Percentiles rank a stretch among this genome's conserved stretches.
Evolutionary conservation across 2,888 invertebrate genomes (phyloP).

Genomic region (Ellobium chinense): DNA sequence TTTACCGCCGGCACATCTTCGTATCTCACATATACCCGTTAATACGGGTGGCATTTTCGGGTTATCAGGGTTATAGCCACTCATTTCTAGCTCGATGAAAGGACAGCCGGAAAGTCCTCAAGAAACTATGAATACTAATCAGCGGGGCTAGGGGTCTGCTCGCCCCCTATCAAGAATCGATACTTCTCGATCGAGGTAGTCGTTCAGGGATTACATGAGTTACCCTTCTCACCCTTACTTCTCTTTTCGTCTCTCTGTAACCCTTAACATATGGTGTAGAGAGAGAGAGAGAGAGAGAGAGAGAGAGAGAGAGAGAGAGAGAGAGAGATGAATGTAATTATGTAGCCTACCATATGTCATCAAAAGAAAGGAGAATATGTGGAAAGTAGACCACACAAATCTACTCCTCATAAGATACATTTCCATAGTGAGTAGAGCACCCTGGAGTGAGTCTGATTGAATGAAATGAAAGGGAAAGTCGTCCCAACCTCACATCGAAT

Average conservation of each 20-base stretch:
- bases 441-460: too few relatives aligned
- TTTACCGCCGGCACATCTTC: neutral
- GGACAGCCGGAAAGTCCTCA: constrained; percentile 16
- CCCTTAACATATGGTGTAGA: too few relatives aligned
- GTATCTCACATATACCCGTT: constrained; percentile 7
- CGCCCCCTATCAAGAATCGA: constrained; percentile 1
- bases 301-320: constrained; percentile 25
- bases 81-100: constrained; percentile 12
- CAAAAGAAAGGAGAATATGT: too few relatives aligned
- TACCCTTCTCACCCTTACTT: neutral
- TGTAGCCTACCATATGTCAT: too few relatives aligned
- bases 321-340: too few relatives aligned
- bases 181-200: neutral
- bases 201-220: neutral
- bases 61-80: constrained; percentile 18
- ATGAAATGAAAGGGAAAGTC: too few relatives aligned
- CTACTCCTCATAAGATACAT: too few relatives aligned
- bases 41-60: neutral
- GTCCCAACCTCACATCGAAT: too few relatives aligned
- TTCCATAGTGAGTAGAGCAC: too few relatives aligned
- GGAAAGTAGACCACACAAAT: too few relatives aligned
- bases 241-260: too few relatives aligned
- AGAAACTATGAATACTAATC: constrained; percentile 44
- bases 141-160: neutral
- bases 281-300: constrained; percentile 4